These are phyloP conservation scores for Saturnia pavonia DNA, from an alignment of 2,888 invertebrate species.

Conservation along the genomic window DNA sequence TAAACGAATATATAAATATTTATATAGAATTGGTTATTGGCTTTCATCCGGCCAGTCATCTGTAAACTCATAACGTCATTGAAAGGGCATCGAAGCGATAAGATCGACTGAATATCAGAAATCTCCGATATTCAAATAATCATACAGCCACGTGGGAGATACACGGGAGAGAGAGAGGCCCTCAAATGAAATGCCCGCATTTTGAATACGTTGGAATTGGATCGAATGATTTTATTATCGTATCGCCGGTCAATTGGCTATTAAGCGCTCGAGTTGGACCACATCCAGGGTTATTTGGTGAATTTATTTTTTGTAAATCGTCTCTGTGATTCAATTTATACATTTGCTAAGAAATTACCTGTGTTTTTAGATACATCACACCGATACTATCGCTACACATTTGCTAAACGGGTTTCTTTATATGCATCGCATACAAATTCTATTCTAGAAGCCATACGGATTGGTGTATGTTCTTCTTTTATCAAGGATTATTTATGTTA, in stretches of 20 bases:
- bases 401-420: background rate
- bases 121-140: constrained; percentile 9
- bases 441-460: too few relatives aligned
- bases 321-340: background rate
- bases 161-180: background rate
- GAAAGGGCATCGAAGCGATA: background rate
- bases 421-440: background rate
- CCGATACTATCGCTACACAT: background rate
- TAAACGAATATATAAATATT: background rate
- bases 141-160: background rate
- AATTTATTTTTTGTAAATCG: background rate
- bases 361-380: background rate
- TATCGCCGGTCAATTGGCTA: constrained; percentile 50
- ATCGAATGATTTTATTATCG: constrained; percentile 72
- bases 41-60: background rate
- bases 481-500: background rate
- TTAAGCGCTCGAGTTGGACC: constrained; percentile 10
- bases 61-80: background rate
- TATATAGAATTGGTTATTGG: background rate
- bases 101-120: constrained; percentile 5
- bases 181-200: constrained; percentile 1
- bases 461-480: too few relatives aligned
- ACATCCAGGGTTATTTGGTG: background rate
- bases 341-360: background rate
- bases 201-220: constrained; percentile 39